Conservation (phyloP, 2,797 vertebrate species). For the Astyanax mexicanus region DNA sequence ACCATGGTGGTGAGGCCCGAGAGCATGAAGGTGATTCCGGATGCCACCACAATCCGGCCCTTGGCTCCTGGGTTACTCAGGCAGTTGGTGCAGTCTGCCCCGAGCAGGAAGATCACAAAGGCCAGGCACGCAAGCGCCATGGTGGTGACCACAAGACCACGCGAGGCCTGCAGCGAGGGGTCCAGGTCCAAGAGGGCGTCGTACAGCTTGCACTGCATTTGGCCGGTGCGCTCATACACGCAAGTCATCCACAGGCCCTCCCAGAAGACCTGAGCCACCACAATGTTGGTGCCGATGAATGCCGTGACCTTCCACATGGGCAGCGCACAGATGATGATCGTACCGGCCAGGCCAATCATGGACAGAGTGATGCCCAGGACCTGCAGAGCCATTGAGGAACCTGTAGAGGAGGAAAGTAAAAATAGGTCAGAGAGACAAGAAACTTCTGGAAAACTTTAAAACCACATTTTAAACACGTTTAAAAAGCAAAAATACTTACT, state of each 20-base stretch:
- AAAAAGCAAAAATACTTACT: too few species aligned
- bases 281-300: slow-evolving; percentile 85
- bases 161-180: slow-evolving; percentile 81
- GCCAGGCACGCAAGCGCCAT: slow-evolving; percentile 78
- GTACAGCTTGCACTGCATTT: slow-evolving; percentile 89
- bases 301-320: slow-evolving; percentile 90
- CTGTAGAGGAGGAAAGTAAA: slow-evolving; percentile 33
- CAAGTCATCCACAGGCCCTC: slow-evolving; percentile 91
- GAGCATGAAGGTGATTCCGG: slow-evolving; percentile 79
- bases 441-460: not conserved
- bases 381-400: slow-evolving; percentile 78
- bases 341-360: slow-evolving; percentile 79
- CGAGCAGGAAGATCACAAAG: slow-evolving; percentile 79
- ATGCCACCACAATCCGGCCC: slow-evolving; percentile 72
- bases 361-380: slow-evolving; percentile 82
- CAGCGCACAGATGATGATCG: slow-evolving; percentile 85
- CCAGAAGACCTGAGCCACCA: slow-evolving; percentile 89
- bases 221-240: slow-evolving; percentile 84
- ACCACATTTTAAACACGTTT: not conserved
- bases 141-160: slow-evolving; percentile 82
- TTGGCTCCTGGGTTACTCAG: slow-evolving; percentile 75
- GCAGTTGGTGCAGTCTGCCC: slow-evolving; percentile 84
- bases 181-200: slow-evolving; percentile 86
- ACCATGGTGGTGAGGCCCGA: slow-evolving; percentile 75
- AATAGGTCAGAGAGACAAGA: not conserved